These are phyloP conservation scores for Lindbergichthys nudifrons DNA, from an alignment of 2,797 vertebrate species.

Conservation along the genomic window DNA sequence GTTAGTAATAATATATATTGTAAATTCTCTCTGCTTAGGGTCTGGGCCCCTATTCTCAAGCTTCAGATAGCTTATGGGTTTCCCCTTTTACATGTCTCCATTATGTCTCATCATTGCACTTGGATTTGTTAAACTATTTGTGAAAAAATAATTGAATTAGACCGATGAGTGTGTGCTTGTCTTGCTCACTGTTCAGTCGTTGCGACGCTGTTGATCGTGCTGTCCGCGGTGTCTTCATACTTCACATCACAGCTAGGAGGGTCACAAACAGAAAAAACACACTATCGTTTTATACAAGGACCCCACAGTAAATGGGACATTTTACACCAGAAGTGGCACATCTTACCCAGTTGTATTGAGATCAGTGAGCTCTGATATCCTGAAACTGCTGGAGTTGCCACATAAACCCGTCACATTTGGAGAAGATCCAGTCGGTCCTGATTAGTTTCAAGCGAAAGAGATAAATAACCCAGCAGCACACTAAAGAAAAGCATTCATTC, in stretches of 20 bases:
- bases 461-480: slow-evolving; percentile 1
- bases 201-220: background rate
- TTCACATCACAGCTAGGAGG: background rate
- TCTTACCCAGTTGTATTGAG: background rate
- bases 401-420: slow-evolving; percentile 1
- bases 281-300: background rate
- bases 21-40: too few species aligned
- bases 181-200: slow-evolving; percentile 1
- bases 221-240: background rate
- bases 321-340: background rate
- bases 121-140: too few species aligned
- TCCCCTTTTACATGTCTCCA: background rate
- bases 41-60: too few species aligned
- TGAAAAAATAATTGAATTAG: too few species aligned
- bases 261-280: background rate
- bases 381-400: slow-evolving; percentile 6
- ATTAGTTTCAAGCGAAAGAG: background rate
- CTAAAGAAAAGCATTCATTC: background rate
- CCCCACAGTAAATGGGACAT: background rate
- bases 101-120: too few species aligned
- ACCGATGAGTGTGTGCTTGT: too few species aligned
- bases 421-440: background rate
- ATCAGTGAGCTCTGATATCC: too few species aligned
- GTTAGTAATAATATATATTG: too few species aligned
- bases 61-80: background rate